Evolutionary conservation across 1,140 invertebrate genomes (phyloP), one percentile per base, ranked within the genome.

Genomic region (Drosophila micromelanica): DNA sequence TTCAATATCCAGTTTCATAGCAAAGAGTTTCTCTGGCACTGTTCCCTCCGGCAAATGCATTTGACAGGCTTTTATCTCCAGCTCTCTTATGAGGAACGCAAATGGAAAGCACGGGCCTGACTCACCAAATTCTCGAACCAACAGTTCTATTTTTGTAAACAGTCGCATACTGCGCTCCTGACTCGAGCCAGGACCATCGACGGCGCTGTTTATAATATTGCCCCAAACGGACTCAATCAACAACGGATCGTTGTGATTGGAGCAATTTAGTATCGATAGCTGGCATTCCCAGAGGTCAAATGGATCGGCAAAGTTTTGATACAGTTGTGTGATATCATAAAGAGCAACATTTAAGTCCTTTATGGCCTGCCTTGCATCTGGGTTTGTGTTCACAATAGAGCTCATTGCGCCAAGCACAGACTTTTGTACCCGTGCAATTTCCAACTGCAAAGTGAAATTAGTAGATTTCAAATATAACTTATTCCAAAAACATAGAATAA

Each of bases 241-340:
- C 69, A 95, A 92, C 0, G 95, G 94, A 90, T 96, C 96, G 73
- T 96, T 96, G 91, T 97, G 96, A 23, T 96, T 96, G 1, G 96
- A 96, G 81, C 96, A 97, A 72, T 97, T 96, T 30, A 98, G 95
- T 76, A 98, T 97, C 1, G 96, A 95, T 42, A 98, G 92, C 92
- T 97, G 96, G 89, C 96, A 97, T 92, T 97, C 96, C 95, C 96
- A 96, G 27, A 97, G 93, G 69, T 95, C 94, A 86, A 96, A 95
- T 3, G 95, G 96, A 70, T 97, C 96, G 1, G 96, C 96, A 91
- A 96, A 97, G 65, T 96, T 95, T 91, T 96, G 95, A 79, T 96
- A 98, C 3, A 99, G 92, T 95, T 97, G 91, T 15, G 87, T 92
- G 11, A 92, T 92, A 67, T 92, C 89, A 32, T 87, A 92, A 0